phyloP scores from a whole-genome alignment of 1,140 invertebrate genomes.

The Drosophila elegans region DNA sequence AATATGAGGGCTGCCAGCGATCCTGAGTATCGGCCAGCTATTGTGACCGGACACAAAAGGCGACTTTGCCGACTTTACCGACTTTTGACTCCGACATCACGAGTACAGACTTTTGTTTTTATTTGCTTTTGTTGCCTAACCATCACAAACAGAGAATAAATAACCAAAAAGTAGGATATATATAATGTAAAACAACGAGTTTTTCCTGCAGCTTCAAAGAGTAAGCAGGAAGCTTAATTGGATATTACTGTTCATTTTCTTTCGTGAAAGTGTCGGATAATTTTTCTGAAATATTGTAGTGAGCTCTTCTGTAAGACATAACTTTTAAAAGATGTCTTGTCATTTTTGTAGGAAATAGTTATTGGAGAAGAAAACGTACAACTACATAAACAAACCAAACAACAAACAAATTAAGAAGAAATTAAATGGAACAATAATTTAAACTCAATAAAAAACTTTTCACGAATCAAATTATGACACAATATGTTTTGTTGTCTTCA shows the following conservation, averaged over 20 bases:
- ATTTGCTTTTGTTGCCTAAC: slow-evolving; percentile 24
- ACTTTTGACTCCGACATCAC: slow-evolving; percentile 48
- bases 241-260: not conserved
- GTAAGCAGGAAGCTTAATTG: not conserved
- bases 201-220: not conserved
- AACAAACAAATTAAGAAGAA: not conserved
- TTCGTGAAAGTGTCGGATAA: too few relatives aligned
- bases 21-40: slow-evolving; percentile 33
- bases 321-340: too few relatives aligned
- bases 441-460: too few relatives aligned
- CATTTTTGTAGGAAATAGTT: too few relatives aligned
- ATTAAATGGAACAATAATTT: not conserved
- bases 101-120: slow-evolving; percentile 60
- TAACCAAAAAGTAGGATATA: not conserved
- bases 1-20: slow-evolving; percentile 48
- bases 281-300: too few relatives aligned
- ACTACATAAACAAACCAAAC: too few relatives aligned
- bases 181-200: not conserved
- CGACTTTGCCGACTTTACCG: slow-evolving; percentile 28
- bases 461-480: too few relatives aligned
- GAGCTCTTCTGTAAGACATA: too few relatives aligned
- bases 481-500: too few relatives aligned
- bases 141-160: slow-evolving; percentile 3
- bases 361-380: too few relatives aligned
- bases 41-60: slow-evolving; percentile 59